Percentiles rank a stretch among this genome's conserved stretches.
phyloP scores from a whole-genome alignment of 2,797 vertebrate species.

The Pipistrellus pygmaeus region DNA sequence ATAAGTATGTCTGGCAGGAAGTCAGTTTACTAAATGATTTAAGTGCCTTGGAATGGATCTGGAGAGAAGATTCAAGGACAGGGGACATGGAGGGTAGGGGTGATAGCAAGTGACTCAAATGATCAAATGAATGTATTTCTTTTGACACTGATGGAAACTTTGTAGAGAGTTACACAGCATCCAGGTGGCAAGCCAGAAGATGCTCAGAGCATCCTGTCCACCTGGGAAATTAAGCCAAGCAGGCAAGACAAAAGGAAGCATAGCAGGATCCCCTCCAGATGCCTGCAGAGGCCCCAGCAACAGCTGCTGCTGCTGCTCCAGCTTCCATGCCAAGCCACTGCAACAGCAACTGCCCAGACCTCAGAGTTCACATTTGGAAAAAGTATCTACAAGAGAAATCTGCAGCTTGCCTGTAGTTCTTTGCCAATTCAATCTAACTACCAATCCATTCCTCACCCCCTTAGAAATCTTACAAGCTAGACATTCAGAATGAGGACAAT shows the following conservation, averaged over 20 bases:
- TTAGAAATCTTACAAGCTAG: constrained; percentile 51
- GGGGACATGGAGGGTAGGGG: neutral
- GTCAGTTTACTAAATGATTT: constrained; percentile 61
- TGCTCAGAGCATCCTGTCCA: constrained; percentile 30
- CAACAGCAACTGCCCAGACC: neutral
- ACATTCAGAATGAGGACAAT: constrained; percentile 45
- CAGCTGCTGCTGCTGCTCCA: constrained; percentile 44
- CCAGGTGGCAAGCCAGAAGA: constrained; percentile 62
- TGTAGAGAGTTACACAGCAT: constrained; percentile 30
- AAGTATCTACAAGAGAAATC: constrained; percentile 50
- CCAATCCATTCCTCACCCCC: constrained; percentile 47
- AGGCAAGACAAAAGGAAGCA: constrained; percentile 43
- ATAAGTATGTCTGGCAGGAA: constrained; percentile 40
- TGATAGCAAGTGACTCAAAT: constrained; percentile 43
- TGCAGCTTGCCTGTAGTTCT: neutral
- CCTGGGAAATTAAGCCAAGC: constrained; percentile 73
- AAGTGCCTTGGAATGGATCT: neutral
- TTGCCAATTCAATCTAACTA: constrained; percentile 51
- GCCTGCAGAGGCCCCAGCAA: neutral
- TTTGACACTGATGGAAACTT: constrained; percentile 67
- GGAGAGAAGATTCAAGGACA: constrained; percentile 2
- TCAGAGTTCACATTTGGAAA: constrained; percentile 59
- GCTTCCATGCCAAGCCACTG: constrained; percentile 1
- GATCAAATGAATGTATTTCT: constrained; percentile 59
- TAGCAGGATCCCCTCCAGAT: constrained; percentile 37